These are phyloP conservation scores for Serinus canaria DNA, from an alignment of 2,113 vertebrate genomes.

Conservation along the genomic window DNA sequence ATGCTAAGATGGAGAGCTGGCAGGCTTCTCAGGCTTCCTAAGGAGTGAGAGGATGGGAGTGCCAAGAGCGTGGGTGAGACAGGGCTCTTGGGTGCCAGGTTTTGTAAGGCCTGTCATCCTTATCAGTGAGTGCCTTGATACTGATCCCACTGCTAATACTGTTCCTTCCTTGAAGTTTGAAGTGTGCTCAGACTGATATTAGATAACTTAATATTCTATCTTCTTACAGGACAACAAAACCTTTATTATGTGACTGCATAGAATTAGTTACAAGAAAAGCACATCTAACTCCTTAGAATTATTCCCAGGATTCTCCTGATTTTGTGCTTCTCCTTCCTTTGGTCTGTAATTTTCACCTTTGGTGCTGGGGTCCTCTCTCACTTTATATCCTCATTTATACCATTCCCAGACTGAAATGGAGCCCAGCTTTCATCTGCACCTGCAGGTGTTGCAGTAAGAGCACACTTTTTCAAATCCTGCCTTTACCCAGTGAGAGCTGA, in stretches of 20 bases:
- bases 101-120: neutral
- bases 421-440: neutral
- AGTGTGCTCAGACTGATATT: neutral
- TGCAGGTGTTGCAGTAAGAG: neutral
- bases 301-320: neutral
- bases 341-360: neutral
- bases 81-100: neutral
- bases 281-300: neutral
- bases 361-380: neutral
- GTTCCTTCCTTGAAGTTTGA: neutral
- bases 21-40: neutral
- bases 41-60: neutral
- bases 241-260: neutral
- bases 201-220: neutral
- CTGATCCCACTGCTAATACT: neutral
- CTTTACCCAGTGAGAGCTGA: neutral
- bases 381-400: neutral
- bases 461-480: neutral
- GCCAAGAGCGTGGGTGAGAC: neutral
- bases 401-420: neutral
- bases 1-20: neutral
- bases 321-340: neutral
- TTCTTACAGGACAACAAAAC: neutral
- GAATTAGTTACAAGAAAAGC: neutral
- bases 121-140: neutral